Evolutionary conservation across 2,888 invertebrate species (phyloP).

Genomic region (Pharmacophagus antenor): DNA sequence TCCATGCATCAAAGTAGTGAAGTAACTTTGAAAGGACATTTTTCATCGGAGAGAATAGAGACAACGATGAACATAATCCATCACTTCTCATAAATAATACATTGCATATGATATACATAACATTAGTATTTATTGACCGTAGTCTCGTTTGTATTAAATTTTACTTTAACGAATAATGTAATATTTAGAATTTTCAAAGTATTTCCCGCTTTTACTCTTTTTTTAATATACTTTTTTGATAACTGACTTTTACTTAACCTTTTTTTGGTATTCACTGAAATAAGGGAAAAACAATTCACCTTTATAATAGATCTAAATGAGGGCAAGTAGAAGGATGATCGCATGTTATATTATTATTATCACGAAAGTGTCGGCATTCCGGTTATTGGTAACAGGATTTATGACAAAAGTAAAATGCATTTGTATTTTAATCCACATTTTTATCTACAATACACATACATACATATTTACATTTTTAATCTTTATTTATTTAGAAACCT

Average conservation of each 20-base stretch:
- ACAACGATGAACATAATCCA: neutral
- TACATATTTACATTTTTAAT: too few species aligned
- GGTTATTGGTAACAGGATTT: too few species aligned
- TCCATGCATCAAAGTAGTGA: neutral
- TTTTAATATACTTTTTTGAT: too few species aligned
- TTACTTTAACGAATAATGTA: too few species aligned
- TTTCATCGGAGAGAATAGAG: neutral
- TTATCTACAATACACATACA: too few species aligned
- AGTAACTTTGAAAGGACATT: neutral
- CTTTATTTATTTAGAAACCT: too few species aligned
- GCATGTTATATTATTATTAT: slow-evolving; percentile 19
- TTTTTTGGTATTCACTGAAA: neutral
- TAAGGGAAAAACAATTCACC: neutral
- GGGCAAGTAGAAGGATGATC: slow-evolving; percentile 11
- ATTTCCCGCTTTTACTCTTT: too few species aligned
- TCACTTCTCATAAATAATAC: neutral
- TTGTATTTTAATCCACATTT: too few species aligned
- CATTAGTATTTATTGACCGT: neutral
- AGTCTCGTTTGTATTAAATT: too few species aligned
- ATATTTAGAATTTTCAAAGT: too few species aligned
- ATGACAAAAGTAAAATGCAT: too few species aligned
- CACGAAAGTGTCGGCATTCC: slow-evolving; percentile 8
- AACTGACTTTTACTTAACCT: too few species aligned
- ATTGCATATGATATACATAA: neutral
- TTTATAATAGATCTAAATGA: neutral